These are phyloP conservation scores for Dunckerocampus dactyliophorus DNA, from an alignment of 2,113 vertebrate species.

Conservation along the genomic window DNA sequence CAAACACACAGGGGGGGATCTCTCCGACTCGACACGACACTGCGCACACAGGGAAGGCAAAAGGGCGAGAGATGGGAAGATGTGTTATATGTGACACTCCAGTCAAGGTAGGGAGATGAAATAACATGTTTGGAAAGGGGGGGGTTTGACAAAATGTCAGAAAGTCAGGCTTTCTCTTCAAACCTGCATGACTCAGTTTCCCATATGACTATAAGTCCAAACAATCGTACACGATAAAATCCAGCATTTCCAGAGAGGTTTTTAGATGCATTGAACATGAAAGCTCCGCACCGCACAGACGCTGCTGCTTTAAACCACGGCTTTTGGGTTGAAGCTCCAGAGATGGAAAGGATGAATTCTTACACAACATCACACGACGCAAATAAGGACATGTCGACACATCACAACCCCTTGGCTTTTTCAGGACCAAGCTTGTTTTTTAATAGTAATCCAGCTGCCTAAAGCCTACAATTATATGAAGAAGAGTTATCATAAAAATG, in stretches of 20 bases:
- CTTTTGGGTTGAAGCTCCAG: constrained; percentile 11
- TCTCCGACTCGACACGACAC: constrained; percentile 87
- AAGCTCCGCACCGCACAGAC: background rate
- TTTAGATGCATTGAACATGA: background rate
- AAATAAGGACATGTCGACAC: background rate
- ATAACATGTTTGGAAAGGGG: background rate
- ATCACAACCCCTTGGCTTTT: background rate
- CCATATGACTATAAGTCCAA: background rate
- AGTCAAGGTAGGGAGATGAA: constrained; percentile 3
- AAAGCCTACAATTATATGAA: no score
- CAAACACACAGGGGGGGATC: constrained; percentile 87
- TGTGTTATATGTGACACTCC: constrained; percentile 20
- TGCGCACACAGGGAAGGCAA: constrained; percentile 48
- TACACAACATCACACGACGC: no score
- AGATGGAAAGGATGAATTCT: constrained; percentile 9
- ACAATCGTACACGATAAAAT: constrained; percentile 5
- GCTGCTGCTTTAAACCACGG: constrained; percentile 12
- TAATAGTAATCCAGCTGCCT: no score
- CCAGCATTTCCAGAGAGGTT: constrained; percentile 10
- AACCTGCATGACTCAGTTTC: background rate
- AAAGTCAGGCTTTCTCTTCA: background rate
- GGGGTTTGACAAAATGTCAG: background rate
- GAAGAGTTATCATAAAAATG: no score
- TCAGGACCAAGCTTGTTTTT: no score
- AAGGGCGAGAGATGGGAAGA: constrained; percentile 37